These are phyloP conservation scores for Rhizoglyphus robini DNA, from an alignment of 1,140 invertebrate genomes.

Conservation along the genomic window DNA sequence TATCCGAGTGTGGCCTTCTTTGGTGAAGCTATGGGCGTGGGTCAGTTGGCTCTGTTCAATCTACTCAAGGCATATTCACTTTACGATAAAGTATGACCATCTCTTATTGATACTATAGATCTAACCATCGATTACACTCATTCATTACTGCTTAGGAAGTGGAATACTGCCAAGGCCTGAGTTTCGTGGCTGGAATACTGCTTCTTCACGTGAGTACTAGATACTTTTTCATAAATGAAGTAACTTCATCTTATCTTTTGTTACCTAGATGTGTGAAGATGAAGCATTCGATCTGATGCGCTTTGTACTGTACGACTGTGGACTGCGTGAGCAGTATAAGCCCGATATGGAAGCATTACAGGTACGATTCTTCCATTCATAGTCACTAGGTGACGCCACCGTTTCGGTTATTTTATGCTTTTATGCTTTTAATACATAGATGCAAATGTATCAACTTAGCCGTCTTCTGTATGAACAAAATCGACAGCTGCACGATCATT, in stretches of 20 bases:
- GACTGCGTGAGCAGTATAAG: conserved; percentile 69
- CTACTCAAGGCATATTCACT: conserved; percentile 88
- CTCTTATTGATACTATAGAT: neutral
- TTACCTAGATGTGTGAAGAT: conserved; percentile 65
- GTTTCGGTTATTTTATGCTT: neutral
- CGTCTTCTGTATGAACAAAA: conserved; percentile 76
- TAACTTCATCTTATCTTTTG: conserved; percentile 9
- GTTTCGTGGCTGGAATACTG: conserved; percentile 83
- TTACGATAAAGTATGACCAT: conserved; percentile 51
- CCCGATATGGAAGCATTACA: conserved; percentile 87
- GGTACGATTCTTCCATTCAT: conserved; percentile 31
- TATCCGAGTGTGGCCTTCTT: conserved; percentile 89
- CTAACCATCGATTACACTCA: too few species aligned
- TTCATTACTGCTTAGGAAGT: too few species aligned
- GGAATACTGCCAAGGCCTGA: conserved; percentile 87
- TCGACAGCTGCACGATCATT: conserved; percentile 67
- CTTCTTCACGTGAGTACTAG: conserved; percentile 64
- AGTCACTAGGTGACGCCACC: neutral
- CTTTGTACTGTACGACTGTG: conserved; percentile 77
- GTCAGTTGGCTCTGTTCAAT: conserved; percentile 84
- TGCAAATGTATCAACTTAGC: conserved; percentile 73
- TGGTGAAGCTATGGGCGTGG: conserved; percentile 65
- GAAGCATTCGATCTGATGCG: conserved; percentile 70
- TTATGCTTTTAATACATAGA: conserved; percentile 36
- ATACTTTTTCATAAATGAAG: neutral